phyloP scores from a whole-genome alignment of 1,140 invertebrate species.

The Platyscapa corneri region DNA sequence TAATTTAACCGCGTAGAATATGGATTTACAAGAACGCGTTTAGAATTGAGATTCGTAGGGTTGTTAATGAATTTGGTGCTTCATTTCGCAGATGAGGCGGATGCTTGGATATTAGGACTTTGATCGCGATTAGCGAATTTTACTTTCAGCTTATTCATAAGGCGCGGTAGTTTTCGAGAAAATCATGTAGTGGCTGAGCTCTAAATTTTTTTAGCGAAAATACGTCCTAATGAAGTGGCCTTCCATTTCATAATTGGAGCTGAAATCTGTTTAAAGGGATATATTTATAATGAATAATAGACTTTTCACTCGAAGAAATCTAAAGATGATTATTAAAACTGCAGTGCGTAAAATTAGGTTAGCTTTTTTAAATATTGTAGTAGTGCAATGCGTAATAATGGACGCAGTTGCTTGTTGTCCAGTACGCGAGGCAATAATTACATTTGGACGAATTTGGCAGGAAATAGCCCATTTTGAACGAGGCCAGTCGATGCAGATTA shows the following conservation, averaged over 20 bases:
- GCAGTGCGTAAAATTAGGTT: background rate
- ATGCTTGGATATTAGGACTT: conserved; percentile 18
- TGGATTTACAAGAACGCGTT: background rate
- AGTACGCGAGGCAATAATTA: background rate
- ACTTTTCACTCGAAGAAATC: background rate
- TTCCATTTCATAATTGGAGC: background rate
- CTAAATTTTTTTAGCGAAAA: background rate
- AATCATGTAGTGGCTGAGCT: background rate
- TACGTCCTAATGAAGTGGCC: background rate
- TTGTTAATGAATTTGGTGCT: conserved; percentile 20
- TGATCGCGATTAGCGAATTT: conserved; percentile 9
- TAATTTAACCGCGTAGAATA: background rate
- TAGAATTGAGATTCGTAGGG: background rate
- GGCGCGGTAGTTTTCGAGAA: background rate
- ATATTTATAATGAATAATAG: no score
- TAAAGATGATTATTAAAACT: background rate
- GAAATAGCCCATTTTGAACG: background rate
- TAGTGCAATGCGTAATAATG: background rate
- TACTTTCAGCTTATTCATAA: background rate
- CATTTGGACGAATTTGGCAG: background rate
- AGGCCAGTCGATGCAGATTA: background rate
- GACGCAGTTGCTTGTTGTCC: background rate
- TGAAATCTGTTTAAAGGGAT: background rate
- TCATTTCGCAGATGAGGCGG: background rate
- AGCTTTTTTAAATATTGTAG: background rate